Evolutionary conservation across 2,888 invertebrate species (phyloP).

Genomic region (Plagiodera versicolora): DNA sequence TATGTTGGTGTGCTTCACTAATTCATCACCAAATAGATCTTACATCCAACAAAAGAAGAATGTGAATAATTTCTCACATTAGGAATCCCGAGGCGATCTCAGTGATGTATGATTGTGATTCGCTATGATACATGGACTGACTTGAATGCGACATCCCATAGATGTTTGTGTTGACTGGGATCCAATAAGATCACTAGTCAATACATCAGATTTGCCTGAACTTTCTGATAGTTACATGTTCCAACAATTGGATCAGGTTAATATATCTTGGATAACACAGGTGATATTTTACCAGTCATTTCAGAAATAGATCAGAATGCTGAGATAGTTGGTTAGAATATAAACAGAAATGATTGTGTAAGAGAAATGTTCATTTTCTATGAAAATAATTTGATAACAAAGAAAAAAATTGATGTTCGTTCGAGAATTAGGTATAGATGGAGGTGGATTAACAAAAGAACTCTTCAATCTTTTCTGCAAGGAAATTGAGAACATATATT

Average conservation of each 20-base stretch:
- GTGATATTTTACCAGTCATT: neutral
- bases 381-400: neutral
- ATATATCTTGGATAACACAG: neutral
- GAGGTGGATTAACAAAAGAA: conserved; percentile 13
- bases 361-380: neutral
- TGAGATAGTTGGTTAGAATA: neutral
- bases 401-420: neutral
- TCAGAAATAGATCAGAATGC: neutral
- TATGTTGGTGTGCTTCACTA: too few relatives aligned
- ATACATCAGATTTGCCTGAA: neutral
- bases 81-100: too few relatives aligned
- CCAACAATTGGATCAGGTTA: neutral
- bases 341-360: neutral
- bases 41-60: too few relatives aligned
- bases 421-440: conserved; percentile 3
- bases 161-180: too few relatives aligned
- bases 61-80: too few relatives aligned
- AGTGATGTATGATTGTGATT: too few relatives aligned
- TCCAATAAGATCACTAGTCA: neutral
- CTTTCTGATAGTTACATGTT: neutral
- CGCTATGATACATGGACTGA: neutral
- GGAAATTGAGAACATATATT: conserved; percentile 5
- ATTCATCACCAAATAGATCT: too few relatives aligned
- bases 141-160: neutral
- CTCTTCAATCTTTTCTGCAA: conserved; percentile 14